phyloP scores from a whole-genome alignment of 37 sponge, comb jelly and placozoan genomes.

The Hexactinellida sp. region DNA sequence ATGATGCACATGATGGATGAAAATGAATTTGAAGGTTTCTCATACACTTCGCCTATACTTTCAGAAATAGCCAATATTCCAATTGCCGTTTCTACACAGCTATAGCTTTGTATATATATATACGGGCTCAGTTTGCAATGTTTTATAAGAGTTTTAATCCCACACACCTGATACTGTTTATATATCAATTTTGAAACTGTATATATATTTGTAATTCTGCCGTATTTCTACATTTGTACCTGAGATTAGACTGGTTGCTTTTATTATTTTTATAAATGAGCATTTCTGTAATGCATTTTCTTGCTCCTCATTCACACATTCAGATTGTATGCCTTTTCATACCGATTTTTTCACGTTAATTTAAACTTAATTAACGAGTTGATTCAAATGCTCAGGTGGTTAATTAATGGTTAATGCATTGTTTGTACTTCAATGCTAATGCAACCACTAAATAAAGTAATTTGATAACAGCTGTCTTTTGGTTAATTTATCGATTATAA shows the following conservation, averaged over 20 bases:
- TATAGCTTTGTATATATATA: neutral
- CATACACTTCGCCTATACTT: neutral
- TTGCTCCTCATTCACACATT: no score
- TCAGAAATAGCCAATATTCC: neutral
- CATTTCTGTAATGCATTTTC: no score
- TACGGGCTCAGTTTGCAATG: neutral
- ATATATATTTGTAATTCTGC: neutral
- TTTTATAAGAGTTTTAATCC: neutral
- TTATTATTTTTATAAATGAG: neutral
- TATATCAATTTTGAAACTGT: no score
- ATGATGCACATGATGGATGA: constrained; percentile 2
- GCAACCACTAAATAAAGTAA: no score
- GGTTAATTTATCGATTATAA: no score
- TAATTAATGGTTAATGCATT: no score
- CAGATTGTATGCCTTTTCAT: no score
- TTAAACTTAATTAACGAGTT: no score
- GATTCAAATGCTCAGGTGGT: no score
- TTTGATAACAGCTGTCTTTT: no score
- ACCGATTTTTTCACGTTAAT: no score
- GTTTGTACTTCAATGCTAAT: no score
- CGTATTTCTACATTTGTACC: neutral
- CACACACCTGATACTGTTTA: neutral
- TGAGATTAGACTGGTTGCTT: neutral
- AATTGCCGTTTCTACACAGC: neutral
- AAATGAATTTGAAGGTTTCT: constrained; percentile 2